A percentile compares a stretch with the other conserved stretches of the same genome.
Evolutionary conservation across 2,797 vertebrate species (phyloP).

Genomic region (Enteromius thamalakanensis): DNA sequence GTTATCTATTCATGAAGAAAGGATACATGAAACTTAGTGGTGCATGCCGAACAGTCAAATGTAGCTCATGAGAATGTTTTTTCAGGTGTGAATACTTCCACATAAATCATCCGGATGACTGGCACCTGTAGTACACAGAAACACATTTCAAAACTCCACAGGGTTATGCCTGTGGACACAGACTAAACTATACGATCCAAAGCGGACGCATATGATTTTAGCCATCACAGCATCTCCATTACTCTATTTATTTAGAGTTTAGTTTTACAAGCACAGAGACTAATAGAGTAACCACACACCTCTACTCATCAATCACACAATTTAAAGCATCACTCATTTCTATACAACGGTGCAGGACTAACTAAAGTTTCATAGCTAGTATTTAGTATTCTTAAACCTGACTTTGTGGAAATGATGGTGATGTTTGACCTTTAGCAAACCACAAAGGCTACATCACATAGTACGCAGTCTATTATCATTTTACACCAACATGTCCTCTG

Average conservation of each 20-base stretch:
- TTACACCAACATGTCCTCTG: background rate
- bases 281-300: background rate
- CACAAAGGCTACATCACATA: background rate
- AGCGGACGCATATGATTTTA: conserved; percentile 1
- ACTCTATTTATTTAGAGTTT: background rate
- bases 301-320: background rate
- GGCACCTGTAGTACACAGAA: background rate
- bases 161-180: background rate
- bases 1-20: conserved; percentile 42
- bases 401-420: background rate
- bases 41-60: background rate
- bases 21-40: conserved; percentile 6
- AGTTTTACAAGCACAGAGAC: background rate
- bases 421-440: background rate
- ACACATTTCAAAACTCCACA: background rate
- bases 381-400: background rate
- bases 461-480: background rate
- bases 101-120: background rate
- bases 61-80: background rate
- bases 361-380: background rate
- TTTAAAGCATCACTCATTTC: background rate
- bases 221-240: background rate
- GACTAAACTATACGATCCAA: conserved; percentile 12
- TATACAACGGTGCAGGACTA: background rate
- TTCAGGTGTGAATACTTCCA: conserved; percentile 7